Percentiles rank a stretch among this genome's conserved stretches.
These are phyloP conservation scores for Danio tinwini DNA, from an alignment of 2,797 vertebrate genomes.

Conservation along the genomic window DNA sequence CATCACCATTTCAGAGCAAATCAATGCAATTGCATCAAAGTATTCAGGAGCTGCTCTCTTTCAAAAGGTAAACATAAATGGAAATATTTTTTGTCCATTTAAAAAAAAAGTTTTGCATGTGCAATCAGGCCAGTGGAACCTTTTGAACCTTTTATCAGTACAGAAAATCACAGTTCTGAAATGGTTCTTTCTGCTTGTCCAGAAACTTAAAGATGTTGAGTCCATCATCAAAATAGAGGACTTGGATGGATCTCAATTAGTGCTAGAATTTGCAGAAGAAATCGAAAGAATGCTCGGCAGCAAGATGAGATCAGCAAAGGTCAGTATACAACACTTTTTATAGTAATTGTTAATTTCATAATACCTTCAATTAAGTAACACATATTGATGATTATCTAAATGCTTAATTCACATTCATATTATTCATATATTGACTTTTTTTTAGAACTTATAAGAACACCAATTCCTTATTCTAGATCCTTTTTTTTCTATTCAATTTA, in stretches of 20 bases:
- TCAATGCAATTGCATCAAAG: conserved; percentile 80
- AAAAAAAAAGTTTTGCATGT: neutral
- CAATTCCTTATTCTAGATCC: too few species aligned
- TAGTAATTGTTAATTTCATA: too few species aligned
- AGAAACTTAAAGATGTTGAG: conserved; percentile 96
- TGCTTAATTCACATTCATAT: too few species aligned
- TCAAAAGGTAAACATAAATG: conserved; percentile 87
- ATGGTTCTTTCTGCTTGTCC: neutral
- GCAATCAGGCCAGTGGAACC: neutral
- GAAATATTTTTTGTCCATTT: neutral
- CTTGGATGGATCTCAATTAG: conserved; percentile 84
- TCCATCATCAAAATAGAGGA: conserved; percentile 87
- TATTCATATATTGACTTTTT: too few species aligned
- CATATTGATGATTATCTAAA: too few species aligned
- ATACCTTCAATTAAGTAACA: too few species aligned
- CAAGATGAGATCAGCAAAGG: conserved; percentile 95
- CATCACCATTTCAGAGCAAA: conserved; percentile 78
- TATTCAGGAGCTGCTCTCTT: conserved; percentile 90
- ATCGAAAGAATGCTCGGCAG: conserved; percentile 93
- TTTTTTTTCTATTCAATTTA: too few species aligned
- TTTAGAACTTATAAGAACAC: too few species aligned
- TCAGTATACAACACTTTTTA: conserved; percentile 62
- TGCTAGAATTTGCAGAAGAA: conserved; percentile 89
- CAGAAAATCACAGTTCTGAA: neutral
- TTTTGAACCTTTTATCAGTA: neutral